Conservation (phyloP, 2,797 vertebrate genomes). For the Helicolenus hilgendorfi region DNA sequence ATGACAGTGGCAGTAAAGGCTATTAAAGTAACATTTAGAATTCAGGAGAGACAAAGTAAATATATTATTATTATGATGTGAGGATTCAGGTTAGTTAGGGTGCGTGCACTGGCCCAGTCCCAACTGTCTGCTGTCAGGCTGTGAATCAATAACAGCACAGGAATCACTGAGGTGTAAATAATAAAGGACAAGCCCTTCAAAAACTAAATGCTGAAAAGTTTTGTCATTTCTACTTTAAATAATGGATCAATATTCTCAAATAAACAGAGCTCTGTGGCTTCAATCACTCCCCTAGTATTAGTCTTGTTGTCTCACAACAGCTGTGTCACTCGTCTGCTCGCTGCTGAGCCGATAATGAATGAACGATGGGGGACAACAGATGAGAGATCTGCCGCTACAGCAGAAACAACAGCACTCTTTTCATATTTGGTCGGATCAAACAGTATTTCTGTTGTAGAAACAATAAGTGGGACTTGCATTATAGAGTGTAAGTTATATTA, state of each 20-base stretch:
- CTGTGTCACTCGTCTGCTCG: neutral
- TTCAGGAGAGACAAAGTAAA: neutral
- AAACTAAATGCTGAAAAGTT: neutral
- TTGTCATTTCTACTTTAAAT: neutral
- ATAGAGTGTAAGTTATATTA: neutral
- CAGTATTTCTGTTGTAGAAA: neutral
- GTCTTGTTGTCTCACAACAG: neutral
- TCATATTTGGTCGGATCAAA: neutral
- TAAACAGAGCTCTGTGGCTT: neutral
- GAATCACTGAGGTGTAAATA: constrained; percentile 3
- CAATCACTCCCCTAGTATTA: neutral
- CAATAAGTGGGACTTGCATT: neutral
- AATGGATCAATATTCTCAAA: neutral
- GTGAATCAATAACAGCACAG: neutral
- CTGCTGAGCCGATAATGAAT: constrained; percentile 11
- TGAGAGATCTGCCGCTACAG: neutral
- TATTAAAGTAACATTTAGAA: neutral
- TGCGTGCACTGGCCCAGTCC: neutral
- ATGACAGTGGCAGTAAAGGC: neutral
- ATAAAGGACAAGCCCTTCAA: neutral
- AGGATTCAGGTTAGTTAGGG: neutral
- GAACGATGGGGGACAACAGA: neutral
- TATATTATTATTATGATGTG: neutral
- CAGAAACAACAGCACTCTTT: constrained; percentile 6
- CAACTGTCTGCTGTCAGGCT: neutral